A percentile compares a stretch with the other conserved stretches of the same genome.
These are phyloP conservation scores for Sceloporus undulatus DNA, from an alignment of 2,113 vertebrate genomes.

Conservation along the genomic window DNA sequence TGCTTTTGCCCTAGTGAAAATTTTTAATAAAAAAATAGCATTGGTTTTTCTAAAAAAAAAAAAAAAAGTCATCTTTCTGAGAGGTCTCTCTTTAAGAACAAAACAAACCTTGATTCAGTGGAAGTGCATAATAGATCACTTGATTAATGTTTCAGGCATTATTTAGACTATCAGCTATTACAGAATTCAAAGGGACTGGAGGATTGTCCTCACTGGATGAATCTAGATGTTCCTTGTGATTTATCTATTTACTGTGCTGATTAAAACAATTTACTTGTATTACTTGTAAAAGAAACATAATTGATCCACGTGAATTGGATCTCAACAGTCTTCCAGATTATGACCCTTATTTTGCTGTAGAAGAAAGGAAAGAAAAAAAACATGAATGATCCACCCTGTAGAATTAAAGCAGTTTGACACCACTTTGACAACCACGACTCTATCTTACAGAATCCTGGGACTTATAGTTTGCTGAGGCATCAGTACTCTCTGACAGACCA, in stretches of 20 bases:
- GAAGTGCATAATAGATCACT: not conserved
- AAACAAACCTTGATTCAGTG: no score
- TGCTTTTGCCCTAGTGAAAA: no score
- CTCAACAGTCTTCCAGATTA: not conserved
- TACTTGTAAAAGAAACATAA: not conserved
- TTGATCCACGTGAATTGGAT: not conserved
- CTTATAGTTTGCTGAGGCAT: no score
- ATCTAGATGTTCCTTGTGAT: not conserved
- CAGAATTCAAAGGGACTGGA: not conserved
- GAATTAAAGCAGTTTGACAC: no score
- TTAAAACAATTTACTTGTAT: not conserved
- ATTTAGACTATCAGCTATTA: not conserved
- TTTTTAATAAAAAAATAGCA: no score
- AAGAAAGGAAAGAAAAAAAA: not conserved
- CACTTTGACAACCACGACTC: no score
- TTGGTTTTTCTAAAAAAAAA: no score
- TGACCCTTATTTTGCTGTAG: not conserved
- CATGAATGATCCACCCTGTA: not conserved
- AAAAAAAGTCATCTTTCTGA: no score
- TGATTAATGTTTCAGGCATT: constrained; percentile 23
- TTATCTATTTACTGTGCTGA: not conserved
- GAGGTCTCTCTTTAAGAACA: no score
- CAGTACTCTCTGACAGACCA: no score
- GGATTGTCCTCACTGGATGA: not conserved
- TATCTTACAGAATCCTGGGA: no score